These are phyloP conservation scores for Marisa cornuarietis DNA, from an alignment of 1,140 invertebrate genomes.

Conservation along the genomic window DNA sequence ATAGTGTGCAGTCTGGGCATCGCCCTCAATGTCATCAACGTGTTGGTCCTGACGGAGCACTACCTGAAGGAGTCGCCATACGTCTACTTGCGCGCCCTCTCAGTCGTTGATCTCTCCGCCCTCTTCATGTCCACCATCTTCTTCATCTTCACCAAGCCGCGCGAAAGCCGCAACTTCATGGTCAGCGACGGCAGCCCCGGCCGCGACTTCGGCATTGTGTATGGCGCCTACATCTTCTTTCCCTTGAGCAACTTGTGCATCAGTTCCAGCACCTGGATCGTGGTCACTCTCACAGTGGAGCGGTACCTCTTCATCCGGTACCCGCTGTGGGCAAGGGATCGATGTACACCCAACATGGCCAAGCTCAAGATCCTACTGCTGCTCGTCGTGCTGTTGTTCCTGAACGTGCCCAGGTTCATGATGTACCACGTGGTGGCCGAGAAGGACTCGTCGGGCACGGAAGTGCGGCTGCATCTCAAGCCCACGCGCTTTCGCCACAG, in stretches of 20 bases:
- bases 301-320: slow-evolving; percentile 49
- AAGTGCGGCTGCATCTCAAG: slow-evolving; percentile 23
- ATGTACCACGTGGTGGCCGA: slow-evolving; percentile 17
- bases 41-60: slow-evolving; percentile 53
- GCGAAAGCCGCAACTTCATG: not conserved
- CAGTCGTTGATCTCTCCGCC: slow-evolving; percentile 49
- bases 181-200: slow-evolving; percentile 15
- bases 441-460: not conserved
- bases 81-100: slow-evolving; percentile 54
- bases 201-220: slow-evolving; percentile 43
- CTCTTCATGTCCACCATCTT: slow-evolving; percentile 49
- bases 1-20: slow-evolving; percentile 58
- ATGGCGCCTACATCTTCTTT: slow-evolving; percentile 50
- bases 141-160: slow-evolving; percentile 39
- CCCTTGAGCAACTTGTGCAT: slow-evolving; percentile 37
- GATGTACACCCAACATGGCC: slow-evolving; percentile 47
- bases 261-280: slow-evolving; percentile 18
- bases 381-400: slow-evolving; percentile 32
- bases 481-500: slow-evolving; percentile 40
- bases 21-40: slow-evolving; percentile 54
- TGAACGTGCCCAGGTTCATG: slow-evolving; percentile 53
- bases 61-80: slow-evolving; percentile 58
- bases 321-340: slow-evolving; percentile 52
- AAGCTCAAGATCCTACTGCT: slow-evolving; percentile 42
- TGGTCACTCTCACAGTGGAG: slow-evolving; percentile 17